These are phyloP conservation scores for Motacilla alba DNA, from an alignment of 2,113 vertebrate species.

Conservation along the genomic window DNA sequence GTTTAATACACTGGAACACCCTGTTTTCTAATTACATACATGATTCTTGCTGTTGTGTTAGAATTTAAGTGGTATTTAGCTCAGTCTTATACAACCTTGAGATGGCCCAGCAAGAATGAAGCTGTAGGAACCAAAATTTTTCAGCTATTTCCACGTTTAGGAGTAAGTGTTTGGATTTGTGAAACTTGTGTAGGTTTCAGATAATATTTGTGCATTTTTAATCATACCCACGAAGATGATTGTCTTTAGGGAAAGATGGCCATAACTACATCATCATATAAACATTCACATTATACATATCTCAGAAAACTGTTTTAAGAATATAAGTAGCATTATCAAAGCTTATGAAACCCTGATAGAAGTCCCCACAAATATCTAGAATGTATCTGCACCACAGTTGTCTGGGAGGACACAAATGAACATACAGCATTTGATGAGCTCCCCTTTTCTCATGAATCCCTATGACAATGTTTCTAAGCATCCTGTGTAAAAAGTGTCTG, in stretches of 20 bases:
- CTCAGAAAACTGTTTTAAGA: neutral
- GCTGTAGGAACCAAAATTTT: neutral
- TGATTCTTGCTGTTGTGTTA: neutral
- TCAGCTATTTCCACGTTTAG: neutral
- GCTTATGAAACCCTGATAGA: neutral
- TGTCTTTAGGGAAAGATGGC: neutral
- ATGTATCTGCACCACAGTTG: neutral
- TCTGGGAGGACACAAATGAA: neutral
- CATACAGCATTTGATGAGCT: neutral
- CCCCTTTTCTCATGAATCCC: neutral
- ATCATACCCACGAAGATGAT: neutral
- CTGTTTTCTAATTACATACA: neutral
- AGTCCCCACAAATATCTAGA: neutral
- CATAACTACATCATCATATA: neutral
- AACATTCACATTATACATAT: accelerated
- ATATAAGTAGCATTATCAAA: neutral
- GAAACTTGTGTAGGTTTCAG: neutral
- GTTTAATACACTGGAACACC: neutral
- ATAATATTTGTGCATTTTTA: neutral
- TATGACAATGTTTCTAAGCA: neutral
- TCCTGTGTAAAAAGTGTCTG: neutral
- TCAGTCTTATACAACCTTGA: neutral
- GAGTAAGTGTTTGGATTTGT: neutral
- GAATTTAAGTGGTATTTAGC: neutral
- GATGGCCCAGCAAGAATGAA: neutral